Evolutionary conservation across 2,113 vertebrate genomes (phyloP).

Genomic region (Myotis davidii): DNA sequence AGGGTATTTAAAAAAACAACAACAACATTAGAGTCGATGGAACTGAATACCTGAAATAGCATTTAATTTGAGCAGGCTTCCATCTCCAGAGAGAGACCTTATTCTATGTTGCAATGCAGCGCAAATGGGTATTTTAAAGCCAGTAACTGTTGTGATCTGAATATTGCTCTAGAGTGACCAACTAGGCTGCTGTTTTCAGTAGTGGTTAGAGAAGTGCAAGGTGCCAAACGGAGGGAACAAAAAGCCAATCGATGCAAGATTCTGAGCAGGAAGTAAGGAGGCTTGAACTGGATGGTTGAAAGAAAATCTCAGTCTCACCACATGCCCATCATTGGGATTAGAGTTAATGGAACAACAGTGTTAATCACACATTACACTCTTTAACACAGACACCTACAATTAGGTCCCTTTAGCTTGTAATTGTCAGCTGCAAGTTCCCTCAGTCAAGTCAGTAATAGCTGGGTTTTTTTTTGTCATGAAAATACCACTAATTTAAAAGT

Average conservation of each 20-base stretch:
- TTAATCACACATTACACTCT: neutral
- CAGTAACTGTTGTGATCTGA: neutral
- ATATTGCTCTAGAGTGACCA: neutral
- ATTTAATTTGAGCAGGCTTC: neutral
- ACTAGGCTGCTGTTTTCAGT: neutral
- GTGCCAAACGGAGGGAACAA: neutral
- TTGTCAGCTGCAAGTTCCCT: slow-evolving; percentile 38
- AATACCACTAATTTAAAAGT: slow-evolving; percentile 44
- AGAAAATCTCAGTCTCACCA: neutral
- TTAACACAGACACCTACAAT: neutral
- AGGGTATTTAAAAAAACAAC: neutral
- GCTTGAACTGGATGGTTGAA: neutral
- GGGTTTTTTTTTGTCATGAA: slow-evolving; percentile 62
- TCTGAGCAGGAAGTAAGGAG: neutral
- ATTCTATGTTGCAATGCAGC: neutral
- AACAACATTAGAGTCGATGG: neutral
- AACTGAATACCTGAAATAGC: neutral
- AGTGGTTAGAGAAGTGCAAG: neutral
- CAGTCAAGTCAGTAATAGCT: slow-evolving; percentile 56
- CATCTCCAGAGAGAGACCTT: neutral
- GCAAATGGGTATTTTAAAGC: neutral
- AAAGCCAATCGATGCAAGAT: neutral
- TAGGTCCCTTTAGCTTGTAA: slow-evolving; percentile 36
- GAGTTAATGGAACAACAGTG: neutral
- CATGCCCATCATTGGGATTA: neutral